Conservation (phyloP, 2,888 invertebrate species). For the Candidula unifasciata region DNA sequence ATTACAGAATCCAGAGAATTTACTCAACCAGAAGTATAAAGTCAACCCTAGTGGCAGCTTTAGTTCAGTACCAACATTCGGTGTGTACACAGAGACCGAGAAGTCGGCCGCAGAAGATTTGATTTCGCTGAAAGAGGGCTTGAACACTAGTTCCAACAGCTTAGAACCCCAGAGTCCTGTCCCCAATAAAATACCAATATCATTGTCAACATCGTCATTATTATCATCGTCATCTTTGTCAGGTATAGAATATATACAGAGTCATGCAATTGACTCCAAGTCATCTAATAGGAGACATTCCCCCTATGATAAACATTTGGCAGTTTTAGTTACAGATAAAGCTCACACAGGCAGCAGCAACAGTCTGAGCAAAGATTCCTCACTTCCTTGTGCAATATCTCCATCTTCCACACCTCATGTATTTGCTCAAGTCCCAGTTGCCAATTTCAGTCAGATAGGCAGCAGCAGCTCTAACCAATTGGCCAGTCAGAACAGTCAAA, state of each 20-base stretch:
- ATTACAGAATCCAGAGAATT: constrained; percentile 30
- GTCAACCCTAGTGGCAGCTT: background rate
- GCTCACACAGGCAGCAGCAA: constrained; percentile 41
- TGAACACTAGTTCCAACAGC: background rate
- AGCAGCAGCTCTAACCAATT: constrained; percentile 20
- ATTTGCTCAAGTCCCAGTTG: constrained; percentile 32
- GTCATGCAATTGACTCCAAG: background rate
- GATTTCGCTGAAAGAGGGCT: constrained; percentile 45
- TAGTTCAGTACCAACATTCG: background rate
- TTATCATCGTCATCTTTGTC: constrained; percentile 17
- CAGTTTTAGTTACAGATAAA: constrained; percentile 1
- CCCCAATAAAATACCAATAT: background rate
- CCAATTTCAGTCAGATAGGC: constrained; percentile 24
- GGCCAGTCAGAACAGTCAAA: constrained; percentile 7
- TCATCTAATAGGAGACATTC: constrained; percentile 28
- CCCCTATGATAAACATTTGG: constrained; percentile 1
- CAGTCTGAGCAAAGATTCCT: constrained; percentile 29
- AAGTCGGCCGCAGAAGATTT: constrained; percentile 48
- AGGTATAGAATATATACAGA: constrained; percentile 22
- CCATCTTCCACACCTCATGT: constrained; percentile 34
- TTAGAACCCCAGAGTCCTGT: background rate
- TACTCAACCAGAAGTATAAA: constrained; percentile 29
- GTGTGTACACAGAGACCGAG: constrained; percentile 46
- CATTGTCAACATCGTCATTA: background rate
- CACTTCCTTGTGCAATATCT: constrained; percentile 37